Evolutionary conservation across 2,888 invertebrate species (phyloP).

Genomic region (Pterostichus madidus): DNA sequence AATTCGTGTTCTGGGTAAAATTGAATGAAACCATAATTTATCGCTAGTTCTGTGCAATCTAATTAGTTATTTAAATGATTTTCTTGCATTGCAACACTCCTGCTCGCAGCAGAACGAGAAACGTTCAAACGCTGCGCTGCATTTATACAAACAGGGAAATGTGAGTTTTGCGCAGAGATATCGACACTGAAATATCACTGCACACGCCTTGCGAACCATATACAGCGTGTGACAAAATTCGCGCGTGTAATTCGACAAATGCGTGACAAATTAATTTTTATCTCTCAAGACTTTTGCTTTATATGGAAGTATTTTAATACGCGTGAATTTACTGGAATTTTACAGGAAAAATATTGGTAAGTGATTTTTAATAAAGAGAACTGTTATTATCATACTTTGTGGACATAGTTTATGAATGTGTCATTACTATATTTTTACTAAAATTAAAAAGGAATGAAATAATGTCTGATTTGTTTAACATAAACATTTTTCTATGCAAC

Average conservation of each 20-base stretch:
- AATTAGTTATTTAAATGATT: slow-evolving; percentile 67
- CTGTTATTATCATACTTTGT: too few relatives aligned
- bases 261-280: slow-evolving; percentile 2
- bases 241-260: slow-evolving; percentile 11
- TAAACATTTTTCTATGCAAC: too few relatives aligned
- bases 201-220: slow-evolving; percentile 16
- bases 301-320: background rate
- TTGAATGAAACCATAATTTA: slow-evolving; percentile 66
- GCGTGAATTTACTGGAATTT: background rate
- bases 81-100: slow-evolving; percentile 63
- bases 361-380: too few relatives aligned
- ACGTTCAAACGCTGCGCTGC: slow-evolving; percentile 5
- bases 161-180: slow-evolving; percentile 6
- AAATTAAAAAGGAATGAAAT: too few relatives aligned
- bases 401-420: too few relatives aligned
- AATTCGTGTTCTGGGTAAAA: slow-evolving; percentile 58
- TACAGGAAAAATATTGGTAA: too few relatives aligned
- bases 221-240: slow-evolving; percentile 39
- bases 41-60: slow-evolving; percentile 60
- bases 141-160: slow-evolving; percentile 38
- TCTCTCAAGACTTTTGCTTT: background rate
- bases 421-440: too few relatives aligned
- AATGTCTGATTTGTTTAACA: too few relatives aligned
- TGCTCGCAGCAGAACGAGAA: slow-evolving; percentile 40
- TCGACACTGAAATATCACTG: slow-evolving; percentile 46